A percentile compares a stretch with the other conserved stretches of the same genome.
These are phyloP conservation scores for Bombus waltoni DNA, from an alignment of 1,140 invertebrate species.

Conservation along the genomic window DNA sequence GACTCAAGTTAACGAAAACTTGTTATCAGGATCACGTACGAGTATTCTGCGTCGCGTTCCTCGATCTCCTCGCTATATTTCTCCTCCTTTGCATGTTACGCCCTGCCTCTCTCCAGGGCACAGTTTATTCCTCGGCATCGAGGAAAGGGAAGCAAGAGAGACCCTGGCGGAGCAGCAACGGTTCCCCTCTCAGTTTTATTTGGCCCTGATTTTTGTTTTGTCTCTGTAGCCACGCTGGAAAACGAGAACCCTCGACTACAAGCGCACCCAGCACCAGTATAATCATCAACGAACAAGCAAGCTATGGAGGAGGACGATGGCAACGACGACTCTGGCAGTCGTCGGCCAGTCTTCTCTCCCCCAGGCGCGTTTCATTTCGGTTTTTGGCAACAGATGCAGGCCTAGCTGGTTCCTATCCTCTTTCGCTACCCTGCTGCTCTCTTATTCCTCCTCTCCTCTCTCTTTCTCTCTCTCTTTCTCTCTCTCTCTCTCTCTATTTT, in stretches of 20 bases:
- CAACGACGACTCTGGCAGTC: slow-evolving; percentile 60
- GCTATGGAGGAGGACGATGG: slow-evolving; percentile 21
- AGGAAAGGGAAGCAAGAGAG: not conserved
- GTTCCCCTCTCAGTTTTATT: slow-evolving; percentile 45
- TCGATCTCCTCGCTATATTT: slow-evolving; percentile 1
- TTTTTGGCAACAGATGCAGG: slow-evolving; percentile 66
- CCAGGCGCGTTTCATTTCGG: slow-evolving; percentile 66
- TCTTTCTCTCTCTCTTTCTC: not conserved
- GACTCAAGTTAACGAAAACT: not conserved
- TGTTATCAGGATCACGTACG: not conserved
- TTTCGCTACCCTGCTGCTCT: not conserved
- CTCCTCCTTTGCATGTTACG: too few relatives aligned
- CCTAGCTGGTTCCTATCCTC: slow-evolving; percentile 51
- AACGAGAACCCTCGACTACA: slow-evolving; percentile 40
- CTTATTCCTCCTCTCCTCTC: not conserved
- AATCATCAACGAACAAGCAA: slow-evolving; percentile 47
- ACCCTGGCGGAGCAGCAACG: not conserved
- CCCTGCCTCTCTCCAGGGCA: not conserved
- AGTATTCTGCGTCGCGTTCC: slow-evolving; percentile 56
- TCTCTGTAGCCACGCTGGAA: slow-evolving; percentile 42
- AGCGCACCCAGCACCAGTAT: slow-evolving; percentile 26
- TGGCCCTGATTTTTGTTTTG: slow-evolving; percentile 60
- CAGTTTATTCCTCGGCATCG: slow-evolving; percentile 25
- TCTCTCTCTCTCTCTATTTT: not conserved
- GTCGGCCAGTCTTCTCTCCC: slow-evolving; percentile 41